Conservation (phyloP, 2,888 invertebrate genomes). For the Stenurella melanura region DNA sequence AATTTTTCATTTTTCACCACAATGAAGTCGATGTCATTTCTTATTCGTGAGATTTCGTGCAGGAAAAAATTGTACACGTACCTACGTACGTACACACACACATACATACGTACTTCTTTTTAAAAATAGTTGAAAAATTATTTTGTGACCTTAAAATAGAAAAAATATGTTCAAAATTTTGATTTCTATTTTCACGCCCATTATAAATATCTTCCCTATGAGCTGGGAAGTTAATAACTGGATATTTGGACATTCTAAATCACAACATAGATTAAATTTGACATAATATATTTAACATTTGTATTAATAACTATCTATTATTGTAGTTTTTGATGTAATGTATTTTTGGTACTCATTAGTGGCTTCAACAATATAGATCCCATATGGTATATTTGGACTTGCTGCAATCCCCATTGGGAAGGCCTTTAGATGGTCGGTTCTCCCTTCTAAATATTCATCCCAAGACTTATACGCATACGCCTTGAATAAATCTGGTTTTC, state of each 20-base stretch:
- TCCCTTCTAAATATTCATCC: conserved; percentile 61
- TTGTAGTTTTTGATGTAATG: conserved; percentile 58
- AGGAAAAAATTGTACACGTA: no score
- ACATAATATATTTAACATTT: neutral
- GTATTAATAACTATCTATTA: conserved; percentile 56
- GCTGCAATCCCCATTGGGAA: conserved; percentile 69
- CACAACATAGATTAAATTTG: neutral
- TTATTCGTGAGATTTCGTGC: no score
- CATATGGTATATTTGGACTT: conserved; percentile 62
- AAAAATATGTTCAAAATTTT: no score
- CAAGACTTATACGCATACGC: conserved; percentile 65
- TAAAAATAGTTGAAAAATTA: no score
- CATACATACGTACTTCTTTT: no score
- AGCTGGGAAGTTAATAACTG: no score
- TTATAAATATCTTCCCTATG: no score
- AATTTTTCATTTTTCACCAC: no score
- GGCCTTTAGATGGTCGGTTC: conserved; percentile 41
- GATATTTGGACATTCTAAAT: neutral
- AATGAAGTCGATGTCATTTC: no score
- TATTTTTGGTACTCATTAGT: conserved; percentile 57
- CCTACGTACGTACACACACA: no score
- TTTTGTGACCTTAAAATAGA: no score
- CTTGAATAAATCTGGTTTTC: conserved; percentile 65
- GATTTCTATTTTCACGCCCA: no score
- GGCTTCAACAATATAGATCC: conserved; percentile 65